Conservation (phyloP, 2,888 invertebrate species). For the Plemyria rubiginata region DNA sequence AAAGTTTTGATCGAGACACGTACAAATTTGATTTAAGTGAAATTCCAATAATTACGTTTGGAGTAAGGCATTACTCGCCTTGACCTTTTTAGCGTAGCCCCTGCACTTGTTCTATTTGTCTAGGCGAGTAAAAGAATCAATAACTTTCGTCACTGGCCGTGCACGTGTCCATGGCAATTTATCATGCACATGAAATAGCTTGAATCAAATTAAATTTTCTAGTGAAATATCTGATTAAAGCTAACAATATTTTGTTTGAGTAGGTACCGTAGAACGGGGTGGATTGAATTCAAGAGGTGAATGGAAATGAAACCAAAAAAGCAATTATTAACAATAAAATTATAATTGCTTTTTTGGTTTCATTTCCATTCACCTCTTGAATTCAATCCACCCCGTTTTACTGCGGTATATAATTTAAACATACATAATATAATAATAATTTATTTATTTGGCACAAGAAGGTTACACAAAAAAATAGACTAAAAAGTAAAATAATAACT, state of each 20-base stretch:
- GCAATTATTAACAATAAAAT: no score
- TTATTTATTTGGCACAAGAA: no score
- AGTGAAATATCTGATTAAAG: slow-evolving; percentile 14
- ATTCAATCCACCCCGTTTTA: no score
- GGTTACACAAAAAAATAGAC: no score
- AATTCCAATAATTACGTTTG: slow-evolving; percentile 17
- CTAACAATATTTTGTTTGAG: slow-evolving; percentile 4
- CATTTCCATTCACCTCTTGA: no score
- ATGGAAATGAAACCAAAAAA: no score
- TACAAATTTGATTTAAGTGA: background rate
- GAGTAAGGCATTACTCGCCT: slow-evolving; percentile 50
- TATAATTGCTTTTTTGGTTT: no score
- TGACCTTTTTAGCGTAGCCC: slow-evolving; percentile 55
- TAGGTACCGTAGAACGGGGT: background rate
- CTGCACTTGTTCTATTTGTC: slow-evolving; percentile 55
- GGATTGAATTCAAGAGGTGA: no score
- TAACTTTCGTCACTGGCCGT: slow-evolving; percentile 50
- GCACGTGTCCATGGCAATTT: slow-evolving; percentile 17
- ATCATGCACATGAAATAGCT: slow-evolving; percentile 15
- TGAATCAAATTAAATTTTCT: slow-evolving; percentile 13
- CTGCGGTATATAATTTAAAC: no score
- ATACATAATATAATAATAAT: no score
- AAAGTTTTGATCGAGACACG: background rate
- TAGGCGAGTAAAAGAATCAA: slow-evolving; percentile 54
- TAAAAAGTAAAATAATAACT: no score